Evolutionary conservation across 2,113 vertebrate species (phyloP).

Genomic region (Mesoclemmys tuberculata): DNA sequence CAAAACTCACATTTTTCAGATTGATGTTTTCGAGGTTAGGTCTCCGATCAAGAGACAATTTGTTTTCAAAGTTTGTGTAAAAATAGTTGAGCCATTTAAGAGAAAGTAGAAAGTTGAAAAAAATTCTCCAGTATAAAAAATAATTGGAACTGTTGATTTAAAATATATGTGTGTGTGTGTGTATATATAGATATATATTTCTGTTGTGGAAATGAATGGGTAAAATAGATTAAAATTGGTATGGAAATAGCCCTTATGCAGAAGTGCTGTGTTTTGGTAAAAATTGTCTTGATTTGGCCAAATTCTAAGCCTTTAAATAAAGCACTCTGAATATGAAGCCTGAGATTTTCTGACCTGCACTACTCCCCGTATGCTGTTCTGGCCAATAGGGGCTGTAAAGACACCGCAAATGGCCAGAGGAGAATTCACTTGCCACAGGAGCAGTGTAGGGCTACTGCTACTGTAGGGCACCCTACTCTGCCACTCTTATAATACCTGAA

Average conservation of each 20-base stretch:
- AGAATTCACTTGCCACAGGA: not conserved
- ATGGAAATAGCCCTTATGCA: not conserved
- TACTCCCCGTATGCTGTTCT: not conserved
- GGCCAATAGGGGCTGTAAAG: not conserved
- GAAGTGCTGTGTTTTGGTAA: not conserved
- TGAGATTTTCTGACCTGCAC: not conserved
- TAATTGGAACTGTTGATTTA: not conserved
- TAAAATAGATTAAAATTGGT: not conserved
- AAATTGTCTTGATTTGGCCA: not conserved
- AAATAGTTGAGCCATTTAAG: not conserved
- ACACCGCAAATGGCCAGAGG: not conserved
- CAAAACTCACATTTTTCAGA: not conserved
- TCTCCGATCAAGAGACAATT: not conserved
- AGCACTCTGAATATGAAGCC: not conserved
- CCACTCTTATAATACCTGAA: not conserved
- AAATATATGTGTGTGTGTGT: no score
- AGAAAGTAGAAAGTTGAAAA: not conserved
- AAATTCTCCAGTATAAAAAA: not conserved
- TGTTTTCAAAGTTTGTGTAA: not conserved
- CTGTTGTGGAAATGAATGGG: not conserved
- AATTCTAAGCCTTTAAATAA: not conserved
- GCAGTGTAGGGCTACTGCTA: not conserved
- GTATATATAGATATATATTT: no score
- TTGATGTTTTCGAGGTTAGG: not conserved
- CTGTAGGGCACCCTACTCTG: not conserved